Percentiles rank a stretch among this genome's conserved stretches.
phyloP scores from a whole-genome alignment of 1,140 invertebrate species.

The Caerostris extrusa region DNA sequence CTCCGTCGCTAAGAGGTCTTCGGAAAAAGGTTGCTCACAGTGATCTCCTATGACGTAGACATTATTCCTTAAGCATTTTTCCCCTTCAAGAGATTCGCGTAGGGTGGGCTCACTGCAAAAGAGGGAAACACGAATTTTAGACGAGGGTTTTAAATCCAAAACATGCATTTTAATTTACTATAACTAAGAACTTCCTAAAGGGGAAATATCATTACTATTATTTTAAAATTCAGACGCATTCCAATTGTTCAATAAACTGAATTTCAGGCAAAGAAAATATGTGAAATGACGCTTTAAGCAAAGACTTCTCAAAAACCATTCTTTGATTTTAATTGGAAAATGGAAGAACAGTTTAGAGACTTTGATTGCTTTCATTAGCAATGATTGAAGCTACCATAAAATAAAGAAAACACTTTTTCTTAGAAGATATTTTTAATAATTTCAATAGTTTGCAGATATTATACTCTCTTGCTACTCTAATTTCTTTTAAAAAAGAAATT shows the following conservation, averaged over 20 bases:
- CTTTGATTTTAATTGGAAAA: no score
- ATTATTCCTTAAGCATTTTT: conserved; percentile 82
- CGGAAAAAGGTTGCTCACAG: conserved; percentile 80
- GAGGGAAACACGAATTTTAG: conserved; percentile 72
- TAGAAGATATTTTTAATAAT: no score
- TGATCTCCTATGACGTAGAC: conserved; percentile 87
- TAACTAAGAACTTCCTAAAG: background rate
- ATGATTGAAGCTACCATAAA: no score
- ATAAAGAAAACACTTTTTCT: no score
- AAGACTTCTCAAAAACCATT: no score
- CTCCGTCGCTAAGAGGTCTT: conserved; percentile 85
- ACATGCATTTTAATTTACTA: conserved; percentile 1
- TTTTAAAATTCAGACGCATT: no score
- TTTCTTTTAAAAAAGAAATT: no score
- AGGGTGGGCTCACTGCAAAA: conserved; percentile 82
- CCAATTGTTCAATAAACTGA: background rate
- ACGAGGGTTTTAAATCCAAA: background rate
- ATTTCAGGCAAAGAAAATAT: conserved; percentile 41
- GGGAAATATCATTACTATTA: no score
- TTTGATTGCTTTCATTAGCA: no score
- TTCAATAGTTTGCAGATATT: no score
- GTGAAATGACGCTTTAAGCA: background rate
- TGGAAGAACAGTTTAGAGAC: no score
- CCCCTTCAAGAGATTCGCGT: conserved; percentile 80
- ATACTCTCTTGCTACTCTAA: no score